These are phyloP conservation scores for Hypocryptadius cinnamomeus DNA, from an alignment of 2,113 vertebrate species.

Conservation along the genomic window DNA sequence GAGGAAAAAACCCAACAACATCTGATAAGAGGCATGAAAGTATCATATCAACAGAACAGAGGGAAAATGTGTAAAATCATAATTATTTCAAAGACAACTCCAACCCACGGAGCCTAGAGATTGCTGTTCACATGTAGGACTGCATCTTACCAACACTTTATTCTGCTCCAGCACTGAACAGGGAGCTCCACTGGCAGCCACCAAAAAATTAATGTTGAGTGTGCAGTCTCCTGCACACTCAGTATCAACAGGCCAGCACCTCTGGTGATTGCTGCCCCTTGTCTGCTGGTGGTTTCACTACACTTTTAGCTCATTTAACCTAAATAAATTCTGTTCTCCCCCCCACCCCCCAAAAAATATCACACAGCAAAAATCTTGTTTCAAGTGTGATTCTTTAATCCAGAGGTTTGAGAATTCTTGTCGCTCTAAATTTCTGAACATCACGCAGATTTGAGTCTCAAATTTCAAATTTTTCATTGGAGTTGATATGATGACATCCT, in stretches of 20 bases:
- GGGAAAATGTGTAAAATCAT: neutral
- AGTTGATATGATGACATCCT: neutral
- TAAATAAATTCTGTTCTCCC: neutral
- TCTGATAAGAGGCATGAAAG: neutral
- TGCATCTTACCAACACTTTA: neutral
- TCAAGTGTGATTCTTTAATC: neutral
- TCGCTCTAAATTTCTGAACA: neutral
- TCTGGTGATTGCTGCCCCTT: neutral
- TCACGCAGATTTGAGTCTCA: neutral
- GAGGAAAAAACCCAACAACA: fast-evolving
- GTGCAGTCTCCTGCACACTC: neutral
- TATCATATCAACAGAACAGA: neutral
- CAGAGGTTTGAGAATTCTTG: neutral
- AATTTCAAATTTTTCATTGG: neutral
- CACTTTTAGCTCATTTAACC: neutral
- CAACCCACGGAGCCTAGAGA: neutral
- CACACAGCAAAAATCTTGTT: neutral
- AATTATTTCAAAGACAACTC: neutral
- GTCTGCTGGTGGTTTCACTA: neutral
- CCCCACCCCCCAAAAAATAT: neutral
- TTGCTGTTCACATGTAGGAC: neutral
- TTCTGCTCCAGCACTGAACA: neutral
- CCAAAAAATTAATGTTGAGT: too few species aligned
- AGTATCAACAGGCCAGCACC: neutral
- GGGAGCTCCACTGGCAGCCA: neutral